Conservation (phyloP, 2,113 vertebrate genomes). For the Neolamprologus modestus region DNA sequence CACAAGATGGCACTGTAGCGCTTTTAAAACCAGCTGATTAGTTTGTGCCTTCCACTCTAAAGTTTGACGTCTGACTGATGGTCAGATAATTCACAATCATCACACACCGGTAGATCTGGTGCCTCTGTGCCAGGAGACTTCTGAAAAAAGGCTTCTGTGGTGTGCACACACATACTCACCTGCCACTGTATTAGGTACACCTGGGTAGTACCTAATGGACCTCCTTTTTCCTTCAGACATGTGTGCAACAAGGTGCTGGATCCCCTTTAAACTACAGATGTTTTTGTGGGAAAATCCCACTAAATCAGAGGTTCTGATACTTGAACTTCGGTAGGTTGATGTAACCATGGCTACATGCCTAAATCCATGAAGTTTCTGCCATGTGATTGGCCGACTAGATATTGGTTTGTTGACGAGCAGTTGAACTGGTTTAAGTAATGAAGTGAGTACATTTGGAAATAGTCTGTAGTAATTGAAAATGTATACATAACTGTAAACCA, state of each 20-base stretch:
- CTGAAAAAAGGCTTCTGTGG: background rate
- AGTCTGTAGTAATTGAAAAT: rapidly evolving
- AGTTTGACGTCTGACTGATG: background rate
- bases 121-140: background rate
- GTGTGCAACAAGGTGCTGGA: background rate
- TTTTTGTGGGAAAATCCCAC: background rate
- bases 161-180: background rate
- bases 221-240: background rate
- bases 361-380: background rate
- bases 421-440: background rate
- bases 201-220: background rate
- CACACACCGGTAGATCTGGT: background rate
- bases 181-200: background rate
- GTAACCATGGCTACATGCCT: background rate
- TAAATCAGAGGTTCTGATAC: background rate
- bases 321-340: background rate
- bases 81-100: background rate
- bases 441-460: background rate
- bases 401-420: background rate
- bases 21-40: background rate
- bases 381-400: background rate
- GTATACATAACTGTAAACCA: background rate
- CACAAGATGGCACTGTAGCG: conserved; percentile 27
- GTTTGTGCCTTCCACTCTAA: background rate
- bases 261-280: background rate